Percentiles rank a stretch among this genome's conserved stretches.
Evolutionary conservation across 2,113 vertebrate species (phyloP).

Genomic region (Megaceryle maxima): DNA sequence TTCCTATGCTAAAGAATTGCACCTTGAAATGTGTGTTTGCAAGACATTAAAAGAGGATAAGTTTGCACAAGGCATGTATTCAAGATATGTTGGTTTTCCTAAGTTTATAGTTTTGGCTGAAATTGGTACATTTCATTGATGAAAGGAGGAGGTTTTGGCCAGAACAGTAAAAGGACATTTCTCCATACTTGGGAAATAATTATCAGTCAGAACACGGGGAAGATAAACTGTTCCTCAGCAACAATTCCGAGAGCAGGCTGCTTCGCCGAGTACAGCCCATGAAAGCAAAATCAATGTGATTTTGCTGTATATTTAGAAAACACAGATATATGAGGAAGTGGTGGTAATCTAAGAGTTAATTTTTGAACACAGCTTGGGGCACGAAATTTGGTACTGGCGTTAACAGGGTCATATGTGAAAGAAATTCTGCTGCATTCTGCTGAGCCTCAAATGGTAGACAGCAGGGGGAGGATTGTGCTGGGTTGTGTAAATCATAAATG

Average conservation of each 20-base stretch:
- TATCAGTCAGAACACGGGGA: not conserved
- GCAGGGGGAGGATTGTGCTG: not conserved
- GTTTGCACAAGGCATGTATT: not conserved
- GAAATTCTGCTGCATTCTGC: not conserved
- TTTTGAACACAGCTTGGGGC: not conserved
- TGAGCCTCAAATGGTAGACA: not conserved
- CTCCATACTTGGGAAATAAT: not conserved
- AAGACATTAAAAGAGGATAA: not conserved
- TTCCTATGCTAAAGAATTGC: not conserved
- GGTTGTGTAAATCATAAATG: not conserved
- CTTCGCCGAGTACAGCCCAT: not conserved
- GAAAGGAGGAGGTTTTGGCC: not conserved
- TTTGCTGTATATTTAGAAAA: not conserved
- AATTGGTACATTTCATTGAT: not conserved
- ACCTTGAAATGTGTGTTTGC: not conserved
- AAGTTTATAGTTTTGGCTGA: not conserved
- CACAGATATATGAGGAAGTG: not conserved
- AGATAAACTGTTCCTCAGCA: not conserved
- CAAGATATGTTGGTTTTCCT: not conserved
- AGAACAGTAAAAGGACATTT: not conserved
- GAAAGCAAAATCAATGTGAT: not conserved
- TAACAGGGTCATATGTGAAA: not conserved
- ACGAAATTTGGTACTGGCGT: not conserved
- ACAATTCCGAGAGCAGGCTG: not conserved
- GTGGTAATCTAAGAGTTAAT: not conserved